phyloP scores from a whole-genome alignment of 2,113 vertebrate genomes.

The Sylvicapra grimmia region DNA sequence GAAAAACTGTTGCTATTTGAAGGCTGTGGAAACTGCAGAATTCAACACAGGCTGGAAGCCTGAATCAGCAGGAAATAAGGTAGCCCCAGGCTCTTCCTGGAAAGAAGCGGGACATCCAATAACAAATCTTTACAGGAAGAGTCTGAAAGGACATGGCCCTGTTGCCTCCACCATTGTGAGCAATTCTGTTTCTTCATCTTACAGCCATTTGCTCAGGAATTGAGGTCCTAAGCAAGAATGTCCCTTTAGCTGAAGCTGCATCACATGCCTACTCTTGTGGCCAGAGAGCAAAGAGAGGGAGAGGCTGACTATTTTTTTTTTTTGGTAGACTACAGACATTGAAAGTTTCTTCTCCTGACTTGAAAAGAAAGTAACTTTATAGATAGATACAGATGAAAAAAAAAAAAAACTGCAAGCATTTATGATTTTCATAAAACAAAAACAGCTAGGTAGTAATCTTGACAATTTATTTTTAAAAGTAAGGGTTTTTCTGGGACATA shows the following conservation, averaged over 20 bases:
- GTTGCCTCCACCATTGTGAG: background rate
- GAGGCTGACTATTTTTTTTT: background rate
- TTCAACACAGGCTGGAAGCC: background rate
- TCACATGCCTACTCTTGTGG: background rate
- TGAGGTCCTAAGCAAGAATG: background rate
- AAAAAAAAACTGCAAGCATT: background rate
- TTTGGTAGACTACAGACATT: background rate
- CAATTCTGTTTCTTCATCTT: background rate
- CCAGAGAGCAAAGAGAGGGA: background rate
- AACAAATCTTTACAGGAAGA: background rate
- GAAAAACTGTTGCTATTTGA: background rate
- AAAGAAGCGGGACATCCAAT: background rate
- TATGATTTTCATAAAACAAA: background rate
- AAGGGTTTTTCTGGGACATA: background rate
- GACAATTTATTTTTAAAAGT: background rate
- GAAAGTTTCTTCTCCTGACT: background rate
- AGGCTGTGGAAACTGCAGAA: background rate
- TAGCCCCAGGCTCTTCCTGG: background rate
- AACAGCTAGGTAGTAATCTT: background rate
- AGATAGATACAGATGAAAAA: background rate
- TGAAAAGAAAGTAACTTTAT: background rate
- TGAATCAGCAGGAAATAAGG: background rate
- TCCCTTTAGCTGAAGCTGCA: background rate
- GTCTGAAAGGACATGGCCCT: background rate
- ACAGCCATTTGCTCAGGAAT: background rate